These are phyloP conservation scores for Hypsibius dujardini DNA, from an alignment of 1,140 invertebrate species.

Conservation along the genomic window DNA sequence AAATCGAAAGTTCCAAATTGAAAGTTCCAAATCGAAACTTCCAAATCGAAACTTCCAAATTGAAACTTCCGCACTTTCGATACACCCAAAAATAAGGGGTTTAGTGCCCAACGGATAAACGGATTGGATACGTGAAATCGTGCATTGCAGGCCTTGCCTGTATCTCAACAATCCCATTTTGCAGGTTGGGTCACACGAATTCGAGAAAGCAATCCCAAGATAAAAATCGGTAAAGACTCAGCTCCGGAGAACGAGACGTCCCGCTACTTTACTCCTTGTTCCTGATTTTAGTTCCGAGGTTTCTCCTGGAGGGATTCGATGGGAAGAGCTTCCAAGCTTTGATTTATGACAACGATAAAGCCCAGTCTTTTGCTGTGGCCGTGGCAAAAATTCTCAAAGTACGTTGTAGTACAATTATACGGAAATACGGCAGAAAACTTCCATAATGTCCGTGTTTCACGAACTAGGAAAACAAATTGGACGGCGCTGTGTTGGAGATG, in stretches of 20 bases:
- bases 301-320: conserved; percentile 15
- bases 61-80: too few species aligned
- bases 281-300: not conserved
- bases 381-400: not conserved
- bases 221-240: not conserved
- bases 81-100: too few species aligned
- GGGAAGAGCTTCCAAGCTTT: not conserved
- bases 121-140: too few species aligned
- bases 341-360: not conserved
- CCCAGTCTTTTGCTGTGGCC: not conserved
- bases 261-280: too few species aligned
- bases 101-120: too few species aligned
- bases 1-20: too few species aligned
- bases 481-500: conserved; percentile 13
- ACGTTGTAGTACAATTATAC: not conserved
- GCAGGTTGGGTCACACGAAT: not conserved
- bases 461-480: not conserved
- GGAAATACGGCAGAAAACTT: not conserved
- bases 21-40: too few species aligned
- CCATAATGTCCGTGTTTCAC: not conserved
- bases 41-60: too few species aligned
- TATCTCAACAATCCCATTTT: not conserved
- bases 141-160: not conserved
- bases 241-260: too few species aligned
- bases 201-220: not conserved